Percentiles rank a stretch among this genome's conserved stretches.
Conservation (phyloP, 2,888 invertebrate species). For the Bimastos eiseni region DNA sequence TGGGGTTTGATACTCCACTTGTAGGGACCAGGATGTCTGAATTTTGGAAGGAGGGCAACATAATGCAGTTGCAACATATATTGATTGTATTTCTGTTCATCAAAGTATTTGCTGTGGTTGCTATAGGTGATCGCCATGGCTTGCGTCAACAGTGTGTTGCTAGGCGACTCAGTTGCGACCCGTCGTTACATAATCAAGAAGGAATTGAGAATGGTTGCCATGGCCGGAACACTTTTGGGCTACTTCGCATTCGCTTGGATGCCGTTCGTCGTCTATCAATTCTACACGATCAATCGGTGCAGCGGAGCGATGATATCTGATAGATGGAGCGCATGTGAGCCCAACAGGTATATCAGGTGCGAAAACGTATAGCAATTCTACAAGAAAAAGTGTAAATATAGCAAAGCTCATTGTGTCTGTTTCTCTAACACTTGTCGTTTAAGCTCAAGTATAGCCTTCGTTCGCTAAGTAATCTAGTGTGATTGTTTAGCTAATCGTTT, state of each 20-base stretch:
- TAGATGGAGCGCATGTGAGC: not conserved
- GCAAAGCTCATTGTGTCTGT: not conserved
- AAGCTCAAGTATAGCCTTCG: not conserved
- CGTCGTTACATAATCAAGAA: conserved; percentile 24
- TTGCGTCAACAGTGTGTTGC: conserved; percentile 16
- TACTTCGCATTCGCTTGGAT: conserved; percentile 20
- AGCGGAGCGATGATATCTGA: not conserved
- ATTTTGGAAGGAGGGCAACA: too few species aligned
- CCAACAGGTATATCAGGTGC: conserved; percentile 19
- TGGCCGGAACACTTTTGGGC: conserved; percentile 4
- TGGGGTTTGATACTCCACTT: too few species aligned
- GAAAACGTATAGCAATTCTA: not conserved
- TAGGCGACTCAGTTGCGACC: not conserved
- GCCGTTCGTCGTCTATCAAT: conserved; percentile 16
- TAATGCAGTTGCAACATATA: too few species aligned
- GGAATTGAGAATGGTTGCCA: conserved; percentile 21
- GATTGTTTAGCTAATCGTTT: not conserved
- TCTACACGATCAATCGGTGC: conserved; percentile 15
- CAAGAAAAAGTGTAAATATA: not conserved
- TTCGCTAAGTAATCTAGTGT: not conserved
- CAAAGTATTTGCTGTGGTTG: not conserved
- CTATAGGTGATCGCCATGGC: conserved; percentile 16
- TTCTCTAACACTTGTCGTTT: too few species aligned
- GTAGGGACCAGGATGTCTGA: too few species aligned
- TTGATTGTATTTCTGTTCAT: not conserved